phyloP scores from a whole-genome alignment of 2,797 vertebrate genomes.

The Fistularia commersonii region DNA sequence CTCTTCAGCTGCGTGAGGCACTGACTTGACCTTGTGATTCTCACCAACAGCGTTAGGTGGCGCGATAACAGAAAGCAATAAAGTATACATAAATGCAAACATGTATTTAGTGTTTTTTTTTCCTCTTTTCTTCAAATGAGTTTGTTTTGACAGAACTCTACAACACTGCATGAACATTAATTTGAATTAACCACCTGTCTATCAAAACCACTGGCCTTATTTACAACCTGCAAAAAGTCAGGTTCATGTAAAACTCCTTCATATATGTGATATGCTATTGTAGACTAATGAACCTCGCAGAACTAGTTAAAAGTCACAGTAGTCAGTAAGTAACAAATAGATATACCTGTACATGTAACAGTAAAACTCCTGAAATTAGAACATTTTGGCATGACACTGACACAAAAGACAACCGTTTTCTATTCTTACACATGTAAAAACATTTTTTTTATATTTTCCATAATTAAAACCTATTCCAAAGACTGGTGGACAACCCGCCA shows the following conservation, averaged over 20 bases:
- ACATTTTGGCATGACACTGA: too few relatives aligned
- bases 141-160: slow-evolving; percentile 29
- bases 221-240: slow-evolving; percentile 13
- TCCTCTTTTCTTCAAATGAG: slow-evolving; percentile 6
- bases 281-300: neutral
- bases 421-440: neutral
- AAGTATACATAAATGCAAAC: slow-evolving; percentile 37
- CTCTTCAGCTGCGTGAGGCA: slow-evolving; percentile 45
- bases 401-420: too few relatives aligned
- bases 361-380: too few relatives aligned
- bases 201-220: slow-evolving; percentile 13
- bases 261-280: slow-evolving; percentile 1
- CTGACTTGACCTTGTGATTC: slow-evolving; percentile 19
- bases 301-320: too few relatives aligned
- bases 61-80: slow-evolving; percentile 40
- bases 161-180: slow-evolving; percentile 31
- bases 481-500: neutral
- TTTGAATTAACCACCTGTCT: slow-evolving; percentile 6
- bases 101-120: slow-evolving; percentile 15
- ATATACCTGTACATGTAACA: neutral
- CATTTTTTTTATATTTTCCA: neutral
- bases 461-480: neutral
- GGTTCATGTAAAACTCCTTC: neutral
- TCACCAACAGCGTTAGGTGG: slow-evolving; percentile 30
- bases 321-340: neutral